These are phyloP conservation scores for Mythimna lalbum DNA, from an alignment of 2,888 invertebrate species.

Conservation along the genomic window DNA sequence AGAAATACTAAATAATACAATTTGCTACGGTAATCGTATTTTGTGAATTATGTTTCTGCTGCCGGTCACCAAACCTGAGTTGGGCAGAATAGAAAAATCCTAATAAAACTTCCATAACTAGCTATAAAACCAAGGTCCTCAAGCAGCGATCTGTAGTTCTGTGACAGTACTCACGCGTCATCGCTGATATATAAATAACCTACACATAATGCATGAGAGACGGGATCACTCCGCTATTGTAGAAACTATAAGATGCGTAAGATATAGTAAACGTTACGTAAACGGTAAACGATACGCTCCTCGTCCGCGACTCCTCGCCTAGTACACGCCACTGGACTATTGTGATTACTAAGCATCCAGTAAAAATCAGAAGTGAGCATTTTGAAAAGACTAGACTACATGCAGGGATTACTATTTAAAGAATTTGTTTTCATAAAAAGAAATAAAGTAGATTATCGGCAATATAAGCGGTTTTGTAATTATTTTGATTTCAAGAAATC, in stretches of 20 bases:
- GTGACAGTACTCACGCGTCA: neutral
- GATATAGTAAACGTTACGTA: neutral
- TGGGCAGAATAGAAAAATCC: too few species aligned
- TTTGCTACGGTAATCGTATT: too few species aligned
- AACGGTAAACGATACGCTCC: too few species aligned
- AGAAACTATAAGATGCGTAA: neutral
- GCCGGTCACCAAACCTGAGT: too few species aligned
- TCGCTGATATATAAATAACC: neutral
- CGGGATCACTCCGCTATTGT: neutral
- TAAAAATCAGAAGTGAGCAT: neutral
- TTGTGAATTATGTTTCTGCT: too few species aligned
- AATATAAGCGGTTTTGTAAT: too few species aligned
- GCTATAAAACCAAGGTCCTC: too few species aligned
- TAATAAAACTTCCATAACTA: too few species aligned
- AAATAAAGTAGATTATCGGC: too few species aligned
- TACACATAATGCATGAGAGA: too few species aligned
- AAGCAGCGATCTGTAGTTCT: neutral
- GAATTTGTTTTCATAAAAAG: neutral
- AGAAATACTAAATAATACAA: too few species aligned
- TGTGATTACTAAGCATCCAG: constrained; percentile 3
- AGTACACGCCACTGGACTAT: neutral
- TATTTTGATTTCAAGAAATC: neutral
- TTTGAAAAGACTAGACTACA: neutral
- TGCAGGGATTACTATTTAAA: neutral
- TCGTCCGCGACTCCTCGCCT: neutral